Evolutionary conservation across 2,797 vertebrate species (phyloP).

Genomic region (Spinus olivaceus): DNA sequence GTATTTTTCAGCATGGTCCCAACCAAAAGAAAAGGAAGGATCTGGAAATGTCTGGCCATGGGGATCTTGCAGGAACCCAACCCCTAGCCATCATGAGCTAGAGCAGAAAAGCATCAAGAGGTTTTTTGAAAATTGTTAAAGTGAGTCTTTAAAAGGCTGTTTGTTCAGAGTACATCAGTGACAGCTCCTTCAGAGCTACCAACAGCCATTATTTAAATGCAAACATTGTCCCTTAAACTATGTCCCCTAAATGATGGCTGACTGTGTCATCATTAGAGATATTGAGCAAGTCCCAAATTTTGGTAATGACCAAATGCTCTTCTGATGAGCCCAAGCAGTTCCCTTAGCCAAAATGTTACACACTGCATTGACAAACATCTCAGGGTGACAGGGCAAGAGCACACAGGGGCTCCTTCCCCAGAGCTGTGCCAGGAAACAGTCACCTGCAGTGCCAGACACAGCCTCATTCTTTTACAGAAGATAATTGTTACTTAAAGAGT

Average conservation of each 20-base stretch:
- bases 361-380: background rate
- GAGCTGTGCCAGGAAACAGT: background rate
- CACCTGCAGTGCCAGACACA: background rate
- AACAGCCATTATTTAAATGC: background rate
- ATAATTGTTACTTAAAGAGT: background rate
- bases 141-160: background rate
- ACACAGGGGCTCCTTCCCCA: background rate
- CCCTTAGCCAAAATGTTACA: background rate
- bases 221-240: background rate
- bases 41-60: background rate
- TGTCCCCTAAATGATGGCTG: background rate
- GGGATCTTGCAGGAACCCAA: background rate
- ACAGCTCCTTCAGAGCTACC: background rate
- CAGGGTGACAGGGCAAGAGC: background rate
- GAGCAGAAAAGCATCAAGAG: background rate
- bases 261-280: background rate
- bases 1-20: background rate
- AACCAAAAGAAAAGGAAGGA: background rate
- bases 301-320: background rate
- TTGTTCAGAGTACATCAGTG: background rate
- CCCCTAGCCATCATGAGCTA: background rate
- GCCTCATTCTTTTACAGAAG: background rate
- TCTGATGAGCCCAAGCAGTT: background rate
- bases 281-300: rapidly evolving
- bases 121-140: background rate